Conservation (phyloP, 2,888 invertebrate genomes). For the Incurvaria masculella region DNA sequence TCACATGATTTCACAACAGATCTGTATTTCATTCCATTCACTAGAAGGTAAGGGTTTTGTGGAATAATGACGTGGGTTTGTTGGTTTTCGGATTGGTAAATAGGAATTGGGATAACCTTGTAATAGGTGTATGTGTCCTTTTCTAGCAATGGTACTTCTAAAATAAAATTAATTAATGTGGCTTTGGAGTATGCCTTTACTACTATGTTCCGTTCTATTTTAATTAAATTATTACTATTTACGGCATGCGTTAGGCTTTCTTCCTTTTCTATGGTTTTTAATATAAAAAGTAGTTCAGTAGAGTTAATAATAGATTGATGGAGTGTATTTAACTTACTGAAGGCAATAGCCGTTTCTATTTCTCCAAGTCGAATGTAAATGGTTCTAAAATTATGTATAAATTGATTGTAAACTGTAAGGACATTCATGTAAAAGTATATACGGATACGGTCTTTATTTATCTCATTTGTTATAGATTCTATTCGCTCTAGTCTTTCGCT, state of each 20-base stretch:
- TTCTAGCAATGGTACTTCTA: constrained; percentile 7
- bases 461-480: neutral
- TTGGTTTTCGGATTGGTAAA: too few species aligned
- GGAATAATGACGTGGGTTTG: too few species aligned
- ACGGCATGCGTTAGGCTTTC: neutral
- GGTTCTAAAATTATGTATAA: constrained; percentile 11
- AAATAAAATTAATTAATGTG: neutral
- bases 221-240: neutral
- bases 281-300: neutral
- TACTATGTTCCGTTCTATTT: constrained; percentile 8
- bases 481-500: neutral
- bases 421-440: neutral
- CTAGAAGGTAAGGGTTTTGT: too few species aligned
- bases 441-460: neutral
- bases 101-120: too few species aligned
- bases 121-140: too few species aligned
- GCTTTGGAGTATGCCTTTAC: constrained; percentile 1
- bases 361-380: constrained; percentile 9
- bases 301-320: neutral
- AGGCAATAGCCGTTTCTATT: constrained; percentile 13
- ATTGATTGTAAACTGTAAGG: neutral
- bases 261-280: neutral
- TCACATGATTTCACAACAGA: too few species aligned
- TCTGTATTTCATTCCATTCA: too few species aligned
- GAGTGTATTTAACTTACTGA: constrained; percentile 5